Percentiles rank a stretch among this genome's conserved stretches.
Conservation (phyloP, 1,140 invertebrate genomes). For the Theocolax elegans region DNA sequence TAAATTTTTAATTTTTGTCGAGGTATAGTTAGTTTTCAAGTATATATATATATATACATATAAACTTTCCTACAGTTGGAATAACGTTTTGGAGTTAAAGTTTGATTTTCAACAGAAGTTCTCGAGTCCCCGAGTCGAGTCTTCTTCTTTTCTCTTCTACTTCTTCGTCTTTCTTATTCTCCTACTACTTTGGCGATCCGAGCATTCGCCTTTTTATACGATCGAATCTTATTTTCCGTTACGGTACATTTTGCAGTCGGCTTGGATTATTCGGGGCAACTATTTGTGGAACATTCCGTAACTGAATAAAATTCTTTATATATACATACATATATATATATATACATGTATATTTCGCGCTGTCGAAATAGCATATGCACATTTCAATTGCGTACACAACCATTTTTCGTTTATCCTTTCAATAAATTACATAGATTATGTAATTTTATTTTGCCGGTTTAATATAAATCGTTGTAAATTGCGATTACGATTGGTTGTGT, state of each 20-base stretch:
- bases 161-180: no score
- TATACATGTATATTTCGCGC: no score
- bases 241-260: background rate
- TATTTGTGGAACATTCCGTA: background rate
- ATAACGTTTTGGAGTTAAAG: background rate
- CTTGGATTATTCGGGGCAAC: background rate
- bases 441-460: no score
- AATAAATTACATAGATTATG: no score
- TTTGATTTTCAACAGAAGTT: conserved; percentile 5
- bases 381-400: no score
- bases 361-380: no score
- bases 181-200: background rate
- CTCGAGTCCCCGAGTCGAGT: background rate
- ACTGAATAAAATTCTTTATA: background rate
- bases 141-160: background rate
- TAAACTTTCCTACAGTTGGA: background rate
- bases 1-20: conserved; percentile 1
- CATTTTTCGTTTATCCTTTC: no score
- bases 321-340: background rate
- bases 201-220: background rate
- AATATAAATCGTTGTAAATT: no score
- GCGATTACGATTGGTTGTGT: no score
- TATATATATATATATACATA: no score
- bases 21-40: background rate
- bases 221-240: conserved; percentile 1